Conservation (phyloP, 2,888 invertebrate genomes). For the Cosmorhoe ocellata region DNA sequence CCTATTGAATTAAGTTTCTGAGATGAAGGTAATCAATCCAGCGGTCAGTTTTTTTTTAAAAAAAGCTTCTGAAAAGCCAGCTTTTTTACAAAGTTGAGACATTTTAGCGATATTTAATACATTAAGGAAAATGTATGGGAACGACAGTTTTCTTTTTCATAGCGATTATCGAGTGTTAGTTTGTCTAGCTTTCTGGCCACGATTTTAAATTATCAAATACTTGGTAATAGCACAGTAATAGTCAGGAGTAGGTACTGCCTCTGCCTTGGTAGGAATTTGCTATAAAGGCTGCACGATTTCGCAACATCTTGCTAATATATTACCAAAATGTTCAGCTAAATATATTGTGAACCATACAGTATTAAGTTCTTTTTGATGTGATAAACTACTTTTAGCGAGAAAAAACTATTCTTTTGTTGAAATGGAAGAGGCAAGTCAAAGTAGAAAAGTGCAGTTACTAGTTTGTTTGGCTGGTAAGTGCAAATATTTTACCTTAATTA, state of each 20-base stretch:
- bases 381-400: conserved; percentile 7
- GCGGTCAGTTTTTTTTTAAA: too few species aligned
- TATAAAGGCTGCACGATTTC: conserved; percentile 28
- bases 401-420: not conserved
- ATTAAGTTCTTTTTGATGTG: not conserved
- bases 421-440: conserved; percentile 35
- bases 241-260: not conserved
- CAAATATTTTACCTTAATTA: not conserved
- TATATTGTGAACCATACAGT: conserved; percentile 15
- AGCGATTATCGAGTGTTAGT: too few species aligned
- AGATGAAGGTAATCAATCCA: too few species aligned
- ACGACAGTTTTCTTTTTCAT: too few species aligned
- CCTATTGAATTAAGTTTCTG: too few species aligned
- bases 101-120: too few species aligned
- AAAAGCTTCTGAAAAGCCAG: too few species aligned
- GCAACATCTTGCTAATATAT: conserved; percentile 34
- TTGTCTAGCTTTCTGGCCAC: too few species aligned
- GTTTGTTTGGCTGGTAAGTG: conserved; percentile 43
- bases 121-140: too few species aligned
- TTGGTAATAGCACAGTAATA: conserved; percentile 3
- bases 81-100: too few species aligned
- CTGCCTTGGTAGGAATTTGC: not conserved
- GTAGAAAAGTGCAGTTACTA: conserved; percentile 42
- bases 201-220: not conserved
- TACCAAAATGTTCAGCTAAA: conserved; percentile 22